Evolutionary conservation across 2,113 vertebrate genomes (phyloP).

Genomic region (Elephas maximus): DNA sequence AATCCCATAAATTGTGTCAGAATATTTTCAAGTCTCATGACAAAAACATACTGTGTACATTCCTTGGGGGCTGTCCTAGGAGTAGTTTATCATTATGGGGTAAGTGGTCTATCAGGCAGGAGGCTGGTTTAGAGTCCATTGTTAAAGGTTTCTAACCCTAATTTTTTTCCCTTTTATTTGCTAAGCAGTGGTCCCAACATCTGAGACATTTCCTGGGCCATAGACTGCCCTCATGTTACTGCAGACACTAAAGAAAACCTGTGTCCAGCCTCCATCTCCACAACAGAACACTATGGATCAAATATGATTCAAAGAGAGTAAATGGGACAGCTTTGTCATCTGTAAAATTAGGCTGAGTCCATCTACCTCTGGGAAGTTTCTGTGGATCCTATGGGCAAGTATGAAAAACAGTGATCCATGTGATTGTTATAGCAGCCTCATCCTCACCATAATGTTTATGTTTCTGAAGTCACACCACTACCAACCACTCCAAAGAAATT

Average conservation of each 20-base stretch:
- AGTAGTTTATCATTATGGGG: too few species aligned
- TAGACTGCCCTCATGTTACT: not conserved
- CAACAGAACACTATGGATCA: accelerated
- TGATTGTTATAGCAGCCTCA: not conserved
- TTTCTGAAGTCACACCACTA: not conserved
- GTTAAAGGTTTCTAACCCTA: not conserved
- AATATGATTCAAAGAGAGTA: not conserved
- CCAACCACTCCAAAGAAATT: not conserved
- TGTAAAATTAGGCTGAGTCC: not conserved
- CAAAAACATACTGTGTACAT: not conserved
- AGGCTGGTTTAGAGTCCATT: not conserved
- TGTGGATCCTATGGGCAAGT: not conserved
- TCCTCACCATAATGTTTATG: not conserved
- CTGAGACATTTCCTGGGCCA: not conserved
- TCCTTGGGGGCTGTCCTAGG: not conserved
- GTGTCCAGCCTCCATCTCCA: too few species aligned
- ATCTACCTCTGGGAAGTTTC: not conserved
- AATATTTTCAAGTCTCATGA: not conserved
- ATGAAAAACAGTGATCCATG: not conserved
- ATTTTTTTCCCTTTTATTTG: not conserved
- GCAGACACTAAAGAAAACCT: not conserved
- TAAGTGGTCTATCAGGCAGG: not conserved
- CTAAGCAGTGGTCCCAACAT: not conserved
- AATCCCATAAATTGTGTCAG: not conserved
- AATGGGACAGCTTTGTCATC: not conserved